Evolutionary conservation across 1,140 invertebrate species (phyloP).

Genomic region (Bilobella aurantiaca): DNA sequence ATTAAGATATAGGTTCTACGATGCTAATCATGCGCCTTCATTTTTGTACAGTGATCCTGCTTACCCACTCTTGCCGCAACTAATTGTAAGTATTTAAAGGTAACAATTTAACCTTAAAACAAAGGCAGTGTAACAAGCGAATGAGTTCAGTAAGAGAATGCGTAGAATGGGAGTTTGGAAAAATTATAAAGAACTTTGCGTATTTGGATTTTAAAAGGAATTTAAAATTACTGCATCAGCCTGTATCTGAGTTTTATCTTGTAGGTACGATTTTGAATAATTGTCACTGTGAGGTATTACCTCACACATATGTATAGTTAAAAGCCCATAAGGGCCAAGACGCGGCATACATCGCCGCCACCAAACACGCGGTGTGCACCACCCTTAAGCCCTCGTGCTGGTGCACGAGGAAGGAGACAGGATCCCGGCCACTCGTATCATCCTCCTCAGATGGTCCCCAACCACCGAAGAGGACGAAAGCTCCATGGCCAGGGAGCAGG

Average conservation of each 20-base stretch:
- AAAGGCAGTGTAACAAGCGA: not conserved
- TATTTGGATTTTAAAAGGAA: conserved; percentile 12
- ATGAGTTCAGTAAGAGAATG: conserved; percentile 7
- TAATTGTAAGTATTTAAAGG: not conserved
- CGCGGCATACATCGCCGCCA: too few relatives aligned
- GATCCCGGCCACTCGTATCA: too few relatives aligned
- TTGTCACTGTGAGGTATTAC: too few relatives aligned
- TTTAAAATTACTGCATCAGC: not conserved
- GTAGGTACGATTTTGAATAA: conserved; percentile 8
- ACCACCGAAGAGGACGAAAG: too few relatives aligned
- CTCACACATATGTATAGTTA: too few relatives aligned
- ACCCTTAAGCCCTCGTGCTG: too few relatives aligned
- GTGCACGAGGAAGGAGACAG: too few relatives aligned
- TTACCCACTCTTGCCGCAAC: not conserved
- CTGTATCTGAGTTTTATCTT: not conserved
- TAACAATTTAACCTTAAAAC: not conserved
- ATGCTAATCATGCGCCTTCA: not conserved
- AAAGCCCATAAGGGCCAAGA: too few relatives aligned
- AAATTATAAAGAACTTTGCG: not conserved
- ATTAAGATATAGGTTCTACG: not conserved
- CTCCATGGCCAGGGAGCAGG: too few relatives aligned
- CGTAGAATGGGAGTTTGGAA: conserved; percentile 10
- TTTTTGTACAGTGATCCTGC: conserved; percentile 1
- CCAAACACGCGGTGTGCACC: too few relatives aligned
- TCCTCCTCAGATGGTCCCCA: too few relatives aligned